Evolutionary conservation across 2,797 vertebrate species (phyloP).

Genomic region (Chromis chromis): DNA sequence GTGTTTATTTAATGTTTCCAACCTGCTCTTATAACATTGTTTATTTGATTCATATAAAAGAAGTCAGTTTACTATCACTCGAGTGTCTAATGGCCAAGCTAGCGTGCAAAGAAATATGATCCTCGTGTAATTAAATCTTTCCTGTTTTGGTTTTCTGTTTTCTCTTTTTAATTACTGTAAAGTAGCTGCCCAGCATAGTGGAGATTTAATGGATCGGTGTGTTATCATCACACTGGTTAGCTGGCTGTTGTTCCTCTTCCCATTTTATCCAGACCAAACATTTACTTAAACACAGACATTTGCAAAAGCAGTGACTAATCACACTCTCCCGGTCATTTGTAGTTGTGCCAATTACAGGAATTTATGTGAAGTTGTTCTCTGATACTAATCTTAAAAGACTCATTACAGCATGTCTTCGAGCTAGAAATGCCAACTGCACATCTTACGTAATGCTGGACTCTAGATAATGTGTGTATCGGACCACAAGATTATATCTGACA

Average conservation of each 20-base stretch:
- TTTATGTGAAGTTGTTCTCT: slow-evolving; percentile 2
- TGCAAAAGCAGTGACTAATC: slow-evolving; percentile 42
- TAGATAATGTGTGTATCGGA: slow-evolving; percentile 13
- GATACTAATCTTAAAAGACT: not conserved
- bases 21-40: not conserved
- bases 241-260: slow-evolving; percentile 25
- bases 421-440: not conserved
- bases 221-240: slow-evolving; percentile 23
- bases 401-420: not conserved
- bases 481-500: slow-evolving; percentile 8
- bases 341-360: not conserved
- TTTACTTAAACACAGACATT: slow-evolving; percentile 49
- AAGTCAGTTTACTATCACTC: slow-evolving; percentile 10
- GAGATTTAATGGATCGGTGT: slow-evolving; percentile 11
- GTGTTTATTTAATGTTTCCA: slow-evolving; percentile 15
- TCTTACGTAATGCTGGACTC: not conserved
- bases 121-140: not conserved
- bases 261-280: slow-evolving; percentile 46
- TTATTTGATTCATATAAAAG: slow-evolving; percentile 9
- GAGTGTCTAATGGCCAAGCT: slow-evolving; percentile 1
- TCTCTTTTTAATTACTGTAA: slow-evolving; percentile 12
- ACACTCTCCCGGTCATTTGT: slow-evolving; percentile 26
- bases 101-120: slow-evolving; percentile 6
- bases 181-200: not conserved
- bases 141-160: not conserved